phyloP scores from a whole-genome alignment of 2,888 invertebrate species.

The Baccha elongata region DNA sequence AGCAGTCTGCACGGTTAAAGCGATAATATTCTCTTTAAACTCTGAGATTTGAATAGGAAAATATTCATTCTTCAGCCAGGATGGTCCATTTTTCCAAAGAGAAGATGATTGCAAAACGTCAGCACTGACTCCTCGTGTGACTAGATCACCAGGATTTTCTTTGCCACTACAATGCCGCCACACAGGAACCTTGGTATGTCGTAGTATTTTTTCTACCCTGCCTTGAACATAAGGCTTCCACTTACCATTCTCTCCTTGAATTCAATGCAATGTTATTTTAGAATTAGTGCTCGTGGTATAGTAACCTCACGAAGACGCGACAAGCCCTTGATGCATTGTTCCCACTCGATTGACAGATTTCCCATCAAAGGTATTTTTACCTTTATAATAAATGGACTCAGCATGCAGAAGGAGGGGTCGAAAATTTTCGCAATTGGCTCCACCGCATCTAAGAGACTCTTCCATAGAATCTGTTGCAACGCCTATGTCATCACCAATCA shows the following conservation, averaged over 20 bases:
- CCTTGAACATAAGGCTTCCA: constrained; percentile 3
- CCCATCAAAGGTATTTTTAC: background rate
- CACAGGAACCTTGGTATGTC: constrained; percentile 2
- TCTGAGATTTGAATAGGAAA: background rate
- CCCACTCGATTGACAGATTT: background rate
- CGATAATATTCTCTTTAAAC: background rate
- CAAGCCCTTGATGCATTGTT: background rate
- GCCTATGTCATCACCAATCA: background rate
- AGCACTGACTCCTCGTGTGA: constrained; percentile 10
- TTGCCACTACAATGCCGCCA: constrained; percentile 19
- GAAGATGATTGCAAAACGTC: constrained; percentile 12
- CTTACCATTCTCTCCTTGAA: background rate
- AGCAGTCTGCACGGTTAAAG: background rate
- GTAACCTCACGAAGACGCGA: background rate
- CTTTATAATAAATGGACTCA: background rate
- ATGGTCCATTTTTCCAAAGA: constrained; percentile 18
- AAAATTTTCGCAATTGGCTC: constrained; percentile 12
- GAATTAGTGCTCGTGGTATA: constrained; percentile 2
- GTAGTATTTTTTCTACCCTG: background rate
- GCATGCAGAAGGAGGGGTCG: constrained; percentile 1
- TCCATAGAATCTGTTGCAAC: constrained; percentile 15
- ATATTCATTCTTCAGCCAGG: constrained; percentile 10
- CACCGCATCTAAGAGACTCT: background rate
- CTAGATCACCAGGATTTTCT: no score
- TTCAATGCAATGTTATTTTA: background rate